These are phyloP conservation scores for Rhinogobio ventralis DNA, from an alignment of 2,797 vertebrate genomes.

Conservation along the genomic window DNA sequence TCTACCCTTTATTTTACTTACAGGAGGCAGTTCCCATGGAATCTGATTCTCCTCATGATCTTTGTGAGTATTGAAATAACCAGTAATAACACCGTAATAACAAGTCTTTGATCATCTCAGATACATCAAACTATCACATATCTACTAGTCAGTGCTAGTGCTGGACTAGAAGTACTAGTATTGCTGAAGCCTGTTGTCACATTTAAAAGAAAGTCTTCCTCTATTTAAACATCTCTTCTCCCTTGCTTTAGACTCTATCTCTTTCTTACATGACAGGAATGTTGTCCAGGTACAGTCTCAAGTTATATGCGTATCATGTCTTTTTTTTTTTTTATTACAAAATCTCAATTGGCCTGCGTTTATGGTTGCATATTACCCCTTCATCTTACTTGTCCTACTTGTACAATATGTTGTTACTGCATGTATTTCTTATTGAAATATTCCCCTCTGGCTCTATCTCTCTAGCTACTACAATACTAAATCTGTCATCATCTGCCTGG, in stretches of 20 bases:
- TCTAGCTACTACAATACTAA: conserved; percentile 91
- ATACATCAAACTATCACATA: not conserved
- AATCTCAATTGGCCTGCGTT: conserved; percentile 30
- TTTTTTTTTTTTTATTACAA: conserved; percentile 34
- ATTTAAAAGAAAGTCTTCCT: not conserved
- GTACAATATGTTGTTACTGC: not conserved
- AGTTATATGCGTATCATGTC: not conserved
- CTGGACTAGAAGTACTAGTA: not conserved
- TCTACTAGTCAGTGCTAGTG: not conserved
- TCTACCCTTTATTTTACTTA: conserved; percentile 21
- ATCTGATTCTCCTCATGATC: conserved; percentile 88
- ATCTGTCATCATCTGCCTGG: conserved; percentile 90
- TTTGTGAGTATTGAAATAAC: conserved; percentile 85
- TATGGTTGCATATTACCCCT: conserved; percentile 25
- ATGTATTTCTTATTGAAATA: not conserved
- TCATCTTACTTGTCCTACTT: conserved; percentile 2
- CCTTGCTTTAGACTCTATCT: conserved; percentile 87
- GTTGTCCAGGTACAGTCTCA: conserved; percentile 86
- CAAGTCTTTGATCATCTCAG: not conserved
- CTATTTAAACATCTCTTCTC: conserved; percentile 22
- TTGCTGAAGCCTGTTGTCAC: not conserved
- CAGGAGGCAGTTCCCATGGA: conserved; percentile 95
- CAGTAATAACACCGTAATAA: conserved; percentile 5
- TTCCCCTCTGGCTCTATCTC: not conserved
- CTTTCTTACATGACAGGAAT: conserved; percentile 95